A percentile compares a stretch with the other conserved stretches of the same genome.
phyloP scores from a whole-genome alignment of 2,888 invertebrate genomes.

The Thereva nobilitata region DNA sequence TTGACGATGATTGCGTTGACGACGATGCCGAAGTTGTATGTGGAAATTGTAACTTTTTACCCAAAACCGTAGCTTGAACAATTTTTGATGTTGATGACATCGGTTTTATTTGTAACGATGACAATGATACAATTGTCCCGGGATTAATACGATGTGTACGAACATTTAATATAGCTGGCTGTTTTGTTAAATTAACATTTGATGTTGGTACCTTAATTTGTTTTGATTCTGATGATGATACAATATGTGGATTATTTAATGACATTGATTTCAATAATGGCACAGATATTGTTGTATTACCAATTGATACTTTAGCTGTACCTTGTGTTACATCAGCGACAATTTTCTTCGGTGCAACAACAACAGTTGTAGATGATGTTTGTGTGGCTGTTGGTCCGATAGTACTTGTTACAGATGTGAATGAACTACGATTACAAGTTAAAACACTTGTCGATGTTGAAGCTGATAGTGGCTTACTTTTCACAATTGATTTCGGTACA shows the following conservation, averaged over 20 bases:
- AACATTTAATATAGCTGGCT: constrained; percentile 48
- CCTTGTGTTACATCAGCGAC: constrained; percentile 64
- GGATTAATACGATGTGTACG: constrained; percentile 52
- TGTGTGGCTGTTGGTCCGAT: constrained; percentile 36
- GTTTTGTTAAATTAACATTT: constrained; percentile 51
- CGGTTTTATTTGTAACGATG: constrained; percentile 55
- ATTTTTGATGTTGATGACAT: constrained; percentile 55
- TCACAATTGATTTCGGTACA: constrained; percentile 3
- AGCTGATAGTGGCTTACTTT: not conserved
- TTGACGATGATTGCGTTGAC: constrained; percentile 48
- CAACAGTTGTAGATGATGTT: constrained; percentile 52
- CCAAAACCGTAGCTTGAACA: constrained; percentile 57
- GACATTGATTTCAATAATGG: constrained; percentile 53
- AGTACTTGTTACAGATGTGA: constrained; percentile 38
- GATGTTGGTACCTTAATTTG: constrained; percentile 45
- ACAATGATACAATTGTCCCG: constrained; percentile 54
- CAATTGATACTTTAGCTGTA: constrained; percentile 60
- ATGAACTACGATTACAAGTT: constrained; percentile 37
- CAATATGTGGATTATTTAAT: constrained; percentile 49
- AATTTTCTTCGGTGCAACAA: constrained; percentile 60
- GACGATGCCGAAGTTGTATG: constrained; percentile 36
- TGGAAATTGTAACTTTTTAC: constrained; percentile 53
- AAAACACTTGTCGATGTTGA: constrained; percentile 22
- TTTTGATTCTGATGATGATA: constrained; percentile 41
- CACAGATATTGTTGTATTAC: constrained; percentile 58